These are phyloP conservation scores for Chloropsis cyanopogon DNA, from an alignment of 2,113 vertebrate species.

Conservation along the genomic window DNA sequence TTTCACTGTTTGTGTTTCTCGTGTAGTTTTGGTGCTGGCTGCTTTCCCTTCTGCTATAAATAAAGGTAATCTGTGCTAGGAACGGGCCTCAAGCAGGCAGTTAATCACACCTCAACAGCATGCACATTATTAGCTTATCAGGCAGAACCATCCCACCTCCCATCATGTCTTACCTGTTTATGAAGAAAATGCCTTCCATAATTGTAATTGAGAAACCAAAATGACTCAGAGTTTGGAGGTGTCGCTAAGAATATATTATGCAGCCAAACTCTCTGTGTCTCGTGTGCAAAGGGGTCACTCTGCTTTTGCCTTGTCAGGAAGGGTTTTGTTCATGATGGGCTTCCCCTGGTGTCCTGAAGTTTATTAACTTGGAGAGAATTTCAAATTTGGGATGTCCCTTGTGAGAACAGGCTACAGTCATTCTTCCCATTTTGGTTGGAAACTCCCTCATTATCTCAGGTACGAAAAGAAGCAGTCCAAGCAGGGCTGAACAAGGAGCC, in stretches of 20 bases:
- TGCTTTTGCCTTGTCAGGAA: neutral
- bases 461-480: neutral
- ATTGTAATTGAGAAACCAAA: neutral
- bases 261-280: neutral
- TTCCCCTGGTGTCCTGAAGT: neutral
- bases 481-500: neutral
- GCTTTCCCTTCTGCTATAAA: neutral
- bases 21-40: neutral
- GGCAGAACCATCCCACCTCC: neutral
- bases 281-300: neutral
- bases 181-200: neutral
- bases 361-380: neutral
- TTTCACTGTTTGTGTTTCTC: neutral
- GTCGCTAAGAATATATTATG: neutral
- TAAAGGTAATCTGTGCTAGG: neutral
- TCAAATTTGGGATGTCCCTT: neutral
- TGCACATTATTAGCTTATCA: neutral
- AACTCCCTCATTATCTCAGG: neutral
- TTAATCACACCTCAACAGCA: neutral
- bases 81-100: neutral
- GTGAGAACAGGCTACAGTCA: neutral
- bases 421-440: neutral
- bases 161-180: neutral
- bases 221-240: neutral
- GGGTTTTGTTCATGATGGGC: neutral